Evolutionary conservation across 2,888 invertebrate species (phyloP), one percentile per base, ranked within the genome.

Genomic region (Amblyjoppa fuscipennis): DNA sequence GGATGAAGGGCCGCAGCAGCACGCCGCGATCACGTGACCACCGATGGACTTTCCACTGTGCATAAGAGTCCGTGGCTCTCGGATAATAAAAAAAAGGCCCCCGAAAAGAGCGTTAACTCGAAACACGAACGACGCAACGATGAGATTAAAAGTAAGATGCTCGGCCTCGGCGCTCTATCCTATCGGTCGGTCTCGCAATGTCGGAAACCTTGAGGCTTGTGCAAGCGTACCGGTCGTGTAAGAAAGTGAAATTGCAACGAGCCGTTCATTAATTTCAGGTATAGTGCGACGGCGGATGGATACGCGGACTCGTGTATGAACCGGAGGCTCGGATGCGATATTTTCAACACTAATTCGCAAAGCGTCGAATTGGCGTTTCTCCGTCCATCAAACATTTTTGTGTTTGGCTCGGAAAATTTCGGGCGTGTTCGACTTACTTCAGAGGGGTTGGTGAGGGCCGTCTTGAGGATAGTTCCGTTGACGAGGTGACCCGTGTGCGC

Each of bases 391-490:
- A 45, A 3, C 3, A 2, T 45, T 45, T 45, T 13, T 45, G 11
- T 3, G 13, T 3, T 51, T n/a, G 0, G 11, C 13, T 13, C 45
- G 45, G 0, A 13, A 13, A 45, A 3, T 13, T 45, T 13, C 13
- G 45, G 13, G 13, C 6, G 34, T 61, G 34, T 31, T 64, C 31
- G 13, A 92, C 94, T 94, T 89, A 95, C 95, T 96, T 98, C 98
- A 95, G 98, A 98, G 90, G 98, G 98, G 95, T 98, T 98, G 91
- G 98, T 98, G 92, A 98, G 96, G 90, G 98, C 98, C 94, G 98
- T 98, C 96, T 98, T 98, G 91, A 98, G 96, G 93, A 98, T 98
- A 94, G 98, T 98, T 92, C 98, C 98, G 94, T 98, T 98, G 94
- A 98, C 97, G 94, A 98, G 96, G 95, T 97, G 97, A 90, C 96